A percentile compares a stretch with the other conserved stretches of the same genome.
phyloP scores from a whole-genome alignment of 2,113 vertebrate genomes.

The Himantopus leucocephalus region DNA sequence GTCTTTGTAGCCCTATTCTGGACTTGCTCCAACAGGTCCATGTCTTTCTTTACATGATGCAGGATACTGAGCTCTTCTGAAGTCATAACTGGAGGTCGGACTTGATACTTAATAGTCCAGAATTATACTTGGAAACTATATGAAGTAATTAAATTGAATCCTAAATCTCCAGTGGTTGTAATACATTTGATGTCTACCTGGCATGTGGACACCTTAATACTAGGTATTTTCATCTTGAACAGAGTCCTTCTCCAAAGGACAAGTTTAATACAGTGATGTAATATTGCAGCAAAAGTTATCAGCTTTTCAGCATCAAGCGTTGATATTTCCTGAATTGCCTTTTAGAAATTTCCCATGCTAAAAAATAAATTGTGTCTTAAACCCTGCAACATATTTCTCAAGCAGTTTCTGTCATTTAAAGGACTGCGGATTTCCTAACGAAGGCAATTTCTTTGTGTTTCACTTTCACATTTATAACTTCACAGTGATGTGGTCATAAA shows the following conservation, averaged over 20 bases:
- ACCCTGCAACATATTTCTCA: neutral
- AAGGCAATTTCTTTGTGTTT: conserved; percentile 8
- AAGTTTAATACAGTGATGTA: neutral
- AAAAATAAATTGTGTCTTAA: neutral
- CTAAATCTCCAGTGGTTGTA: neutral
- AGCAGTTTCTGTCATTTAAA: neutral
- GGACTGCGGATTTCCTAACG: neutral
- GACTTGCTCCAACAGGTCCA: fast-evolving
- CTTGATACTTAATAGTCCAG: neutral
- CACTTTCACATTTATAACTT: conserved; percentile 7
- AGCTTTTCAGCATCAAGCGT: neutral
- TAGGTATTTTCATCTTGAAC: neutral
- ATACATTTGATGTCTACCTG: neutral
- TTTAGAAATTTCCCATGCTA: neutral
- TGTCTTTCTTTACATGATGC: neutral
- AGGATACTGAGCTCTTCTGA: neutral
- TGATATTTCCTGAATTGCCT: neutral
- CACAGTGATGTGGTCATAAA: neutral
- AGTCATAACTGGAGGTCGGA: neutral
- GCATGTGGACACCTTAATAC: neutral
- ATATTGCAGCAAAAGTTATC: neutral
- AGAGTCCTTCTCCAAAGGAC: neutral
- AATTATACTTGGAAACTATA: neutral
- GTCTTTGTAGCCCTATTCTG: neutral
- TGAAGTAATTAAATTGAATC: neutral